Evolutionary conservation across 2,888 invertebrate genomes (phyloP).

Genomic region (Stegana nigrithorax): DNA sequence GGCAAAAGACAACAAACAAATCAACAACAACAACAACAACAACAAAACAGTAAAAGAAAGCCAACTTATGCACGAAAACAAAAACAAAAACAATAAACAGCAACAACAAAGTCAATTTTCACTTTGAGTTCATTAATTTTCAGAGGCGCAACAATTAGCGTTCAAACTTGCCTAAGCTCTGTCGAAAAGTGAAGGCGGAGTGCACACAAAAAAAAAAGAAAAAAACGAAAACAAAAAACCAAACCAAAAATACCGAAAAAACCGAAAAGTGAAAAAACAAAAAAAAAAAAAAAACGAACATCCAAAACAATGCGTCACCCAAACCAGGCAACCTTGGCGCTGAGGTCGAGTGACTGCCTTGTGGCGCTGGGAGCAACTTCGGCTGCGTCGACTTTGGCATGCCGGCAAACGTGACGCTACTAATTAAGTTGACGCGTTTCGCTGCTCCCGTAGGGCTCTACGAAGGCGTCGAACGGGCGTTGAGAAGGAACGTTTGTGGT

Average conservation of each 20-base stretch:
- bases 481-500: no score
- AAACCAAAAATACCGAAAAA: neutral
- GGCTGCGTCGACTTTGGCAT: neutral
- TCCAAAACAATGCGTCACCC: no score
- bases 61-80: constrained; percentile 41
- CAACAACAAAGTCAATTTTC: constrained; percentile 30
- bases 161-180: neutral
- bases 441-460: no score
- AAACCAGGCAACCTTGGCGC: no score
- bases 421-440: constrained; percentile 59
- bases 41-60: no score
- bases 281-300: constrained; percentile 37
- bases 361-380: no score
- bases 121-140: constrained; percentile 56
- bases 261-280: constrained; percentile 9
- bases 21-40: constrained; percentile 14
- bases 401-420: constrained; percentile 53
- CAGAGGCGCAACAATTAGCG: constrained; percentile 58
- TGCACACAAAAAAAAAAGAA: neutral
- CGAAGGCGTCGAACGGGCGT: no score
- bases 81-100: constrained; percentile 39
- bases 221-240: constrained; percentile 1
- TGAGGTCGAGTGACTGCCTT: no score
- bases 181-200: constrained; percentile 1
- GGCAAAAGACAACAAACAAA: constrained; percentile 9